Conservation (phyloP, 2,888 invertebrate species). For the Pyralis farinalis region DNA sequence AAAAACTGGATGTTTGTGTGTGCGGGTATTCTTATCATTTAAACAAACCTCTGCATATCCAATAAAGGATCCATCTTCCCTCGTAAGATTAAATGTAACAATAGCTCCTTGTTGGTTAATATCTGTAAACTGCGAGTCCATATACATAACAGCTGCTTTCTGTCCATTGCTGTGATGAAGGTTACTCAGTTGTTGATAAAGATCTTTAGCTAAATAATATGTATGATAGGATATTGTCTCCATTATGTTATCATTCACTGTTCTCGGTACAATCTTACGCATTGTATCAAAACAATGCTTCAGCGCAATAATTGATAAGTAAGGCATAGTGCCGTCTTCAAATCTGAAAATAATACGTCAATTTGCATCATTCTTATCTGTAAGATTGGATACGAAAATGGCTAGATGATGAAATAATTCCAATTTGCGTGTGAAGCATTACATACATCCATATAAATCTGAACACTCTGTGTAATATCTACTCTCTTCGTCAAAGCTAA, state of each 20-base stretch:
- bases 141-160: slow-evolving; percentile 86
- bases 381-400: too few relatives aligned
- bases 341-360: slow-evolving; percentile 87
- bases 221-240: slow-evolving; percentile 86
- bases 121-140: slow-evolving; percentile 85
- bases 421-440: too few relatives aligned
- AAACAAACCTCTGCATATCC: slow-evolving; percentile 93
- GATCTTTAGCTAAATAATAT: slow-evolving; percentile 87
- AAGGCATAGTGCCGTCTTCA: slow-evolving; percentile 97
- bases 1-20: too few relatives aligned
- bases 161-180: slow-evolving; percentile 87
- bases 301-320: slow-evolving; percentile 90
- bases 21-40: too few relatives aligned
- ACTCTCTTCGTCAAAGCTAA: too few relatives aligned
- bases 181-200: slow-evolving; percentile 82
- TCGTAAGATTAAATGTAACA: slow-evolving; percentile 92
- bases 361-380: too few relatives aligned
- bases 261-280: slow-evolving; percentile 81
- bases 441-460: too few relatives aligned
- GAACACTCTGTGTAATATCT: too few relatives aligned
- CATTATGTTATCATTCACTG: slow-evolving; percentile 71
- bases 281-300: slow-evolving; percentile 91
- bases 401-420: too few relatives aligned
- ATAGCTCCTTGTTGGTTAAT: slow-evolving; percentile 88
- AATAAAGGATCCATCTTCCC: slow-evolving; percentile 88